phyloP scores from a whole-genome alignment of 1,140 invertebrate species.

The Stegodyphus dumicola region DNA sequence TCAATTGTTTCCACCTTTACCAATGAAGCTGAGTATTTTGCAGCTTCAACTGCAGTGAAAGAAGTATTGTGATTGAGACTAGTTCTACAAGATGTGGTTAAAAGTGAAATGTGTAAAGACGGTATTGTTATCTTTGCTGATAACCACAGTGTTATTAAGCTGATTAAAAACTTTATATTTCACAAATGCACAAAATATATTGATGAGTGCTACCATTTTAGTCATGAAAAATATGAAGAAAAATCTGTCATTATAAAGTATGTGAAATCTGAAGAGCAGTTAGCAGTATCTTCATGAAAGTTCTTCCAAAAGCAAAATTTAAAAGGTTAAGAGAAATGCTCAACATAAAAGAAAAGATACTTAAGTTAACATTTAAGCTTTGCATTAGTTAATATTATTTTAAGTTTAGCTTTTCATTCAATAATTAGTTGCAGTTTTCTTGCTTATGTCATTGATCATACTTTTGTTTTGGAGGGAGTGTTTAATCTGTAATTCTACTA shows the following conservation, averaged over 20 bases:
- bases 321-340: not conserved
- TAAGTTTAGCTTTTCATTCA: no score
- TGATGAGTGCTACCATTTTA: slow-evolving; percentile 67
- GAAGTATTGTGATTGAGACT: not conserved
- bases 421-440: no score
- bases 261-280: slow-evolving; percentile 61
- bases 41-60: slow-evolving; percentile 6
- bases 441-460: no score
- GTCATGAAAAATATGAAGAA: slow-evolving; percentile 65
- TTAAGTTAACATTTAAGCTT: no score
- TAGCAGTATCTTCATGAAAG: slow-evolving; percentile 67
- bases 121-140: slow-evolving; percentile 61
- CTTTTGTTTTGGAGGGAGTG: no score
- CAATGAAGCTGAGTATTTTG: not conserved
- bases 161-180: slow-evolving; percentile 67
- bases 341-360: not conserved
- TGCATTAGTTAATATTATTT: no score
- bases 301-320: slow-evolving; percentile 17
- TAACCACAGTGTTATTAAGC: slow-evolving; percentile 65
- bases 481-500: no score
- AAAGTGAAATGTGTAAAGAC: not conserved
- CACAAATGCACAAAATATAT: slow-evolving; percentile 66
- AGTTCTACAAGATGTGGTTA: not conserved
- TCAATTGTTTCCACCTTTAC: not conserved
- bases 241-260: slow-evolving; percentile 24